Base-by-base conservation (phyloP, 1,140 invertebrate genomes). In the Alviniconcha marisindica region DNA sequence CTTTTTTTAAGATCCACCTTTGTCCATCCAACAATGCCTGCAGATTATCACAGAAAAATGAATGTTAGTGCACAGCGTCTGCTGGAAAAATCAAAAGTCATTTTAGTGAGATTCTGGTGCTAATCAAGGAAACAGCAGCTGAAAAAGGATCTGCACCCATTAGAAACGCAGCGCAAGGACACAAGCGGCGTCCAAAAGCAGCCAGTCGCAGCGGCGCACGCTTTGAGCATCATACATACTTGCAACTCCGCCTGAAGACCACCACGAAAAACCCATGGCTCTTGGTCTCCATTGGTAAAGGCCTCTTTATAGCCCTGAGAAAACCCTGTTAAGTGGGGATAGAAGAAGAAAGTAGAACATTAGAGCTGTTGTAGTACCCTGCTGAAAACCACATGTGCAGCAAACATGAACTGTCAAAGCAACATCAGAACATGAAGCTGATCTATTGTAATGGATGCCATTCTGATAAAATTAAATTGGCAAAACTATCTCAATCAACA, bases 221-320 rank as follows among this genome's bases (percentile, higher is more conserved):
- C 40, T 48, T 31, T 76, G 73, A 54, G 73, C 73, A 76, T 48
- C 86, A 92, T 91, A 92, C 91, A 92, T 92, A 92, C 91, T 92
- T 92, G 91, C 87, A 99, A 94, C 94, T 99, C 98, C 14, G 97
- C 96, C 54, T 96, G 97, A 44, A 99, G 95, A 56, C 98, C 98
- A 87, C 98, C 98, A 73, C 98, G 95, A 93, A 99, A 99, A 66
- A 98, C 96, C 98, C 98, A 99, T 0, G 98, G 98, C 92, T 99
- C 98, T 93, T 99, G 97, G 85, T 98, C 97, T 33, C 98, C 98
- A 90, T 96, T 97, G 95, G 97, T 97, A 93, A 99, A 99, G 21
- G 97, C 96, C 92, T 99, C 98, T 91, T 97, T 97, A 96, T 98
- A 99, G 60, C 97, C 97, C 94, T 97, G 97, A 31, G 97, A 98